A percentile compares a stretch with the other conserved stretches of the same genome.
Conservation (phyloP, 2,888 invertebrate genomes). For the Caenorhabditis becei region DNA sequence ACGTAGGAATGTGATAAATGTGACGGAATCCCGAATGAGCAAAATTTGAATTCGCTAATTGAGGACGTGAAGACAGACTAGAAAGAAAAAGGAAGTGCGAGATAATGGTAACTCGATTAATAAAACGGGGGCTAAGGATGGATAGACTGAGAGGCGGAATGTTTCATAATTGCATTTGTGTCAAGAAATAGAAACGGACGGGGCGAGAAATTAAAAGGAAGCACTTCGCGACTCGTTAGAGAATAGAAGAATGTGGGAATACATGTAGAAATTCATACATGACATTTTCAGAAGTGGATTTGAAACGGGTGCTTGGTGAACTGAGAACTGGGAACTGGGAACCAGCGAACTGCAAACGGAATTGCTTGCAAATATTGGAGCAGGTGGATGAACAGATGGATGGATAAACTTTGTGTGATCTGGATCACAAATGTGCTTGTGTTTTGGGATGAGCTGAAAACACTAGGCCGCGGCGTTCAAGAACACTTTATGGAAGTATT, state of each 20-base stretch:
- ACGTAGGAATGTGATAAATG: conserved; percentile 32
- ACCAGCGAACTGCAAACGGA: neutral
- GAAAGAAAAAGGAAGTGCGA: conserved; percentile 13
- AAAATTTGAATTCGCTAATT: conserved; percentile 49
- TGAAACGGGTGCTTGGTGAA: neutral
- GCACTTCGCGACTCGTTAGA: conserved; percentile 26
- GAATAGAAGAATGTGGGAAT: too few relatives aligned
- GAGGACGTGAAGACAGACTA: neutral
- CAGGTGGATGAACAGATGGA: conserved; percentile 17
- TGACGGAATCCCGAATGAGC: conserved; percentile 34
- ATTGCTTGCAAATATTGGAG: conserved; percentile 14
- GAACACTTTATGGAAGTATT: too few relatives aligned
- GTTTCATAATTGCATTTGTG: conserved; percentile 52
- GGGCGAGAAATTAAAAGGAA: conserved; percentile 38
- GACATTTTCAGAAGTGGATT: conserved; percentile 26
- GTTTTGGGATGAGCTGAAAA: neutral
- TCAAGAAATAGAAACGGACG: conserved; percentile 14
- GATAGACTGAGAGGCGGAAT: conserved; percentile 16
- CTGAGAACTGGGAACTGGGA: neutral
- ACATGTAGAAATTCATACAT: conserved; percentile 14
- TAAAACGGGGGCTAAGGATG: neutral
- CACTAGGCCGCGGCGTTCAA: too few relatives aligned
- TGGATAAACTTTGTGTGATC: conserved; percentile 6
- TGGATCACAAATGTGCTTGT: conserved; percentile 1
- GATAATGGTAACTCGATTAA: conserved; percentile 43